phyloP scores from a whole-genome alignment of 2,113 vertebrate species.

The Albula goreensis region DNA sequence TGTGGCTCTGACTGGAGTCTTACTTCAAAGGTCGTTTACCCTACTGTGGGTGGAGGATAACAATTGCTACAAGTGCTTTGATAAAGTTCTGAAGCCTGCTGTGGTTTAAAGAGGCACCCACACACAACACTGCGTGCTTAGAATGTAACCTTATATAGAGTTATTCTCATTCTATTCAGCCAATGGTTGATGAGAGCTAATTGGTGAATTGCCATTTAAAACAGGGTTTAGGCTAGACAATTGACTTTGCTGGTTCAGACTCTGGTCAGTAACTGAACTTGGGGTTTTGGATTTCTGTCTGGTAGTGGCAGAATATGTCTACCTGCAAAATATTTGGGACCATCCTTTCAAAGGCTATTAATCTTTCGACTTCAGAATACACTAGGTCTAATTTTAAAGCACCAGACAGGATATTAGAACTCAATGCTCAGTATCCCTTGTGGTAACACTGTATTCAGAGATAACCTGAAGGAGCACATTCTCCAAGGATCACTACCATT shows the following conservation, averaged over 20 bases:
- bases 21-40: not conserved
- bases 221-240: not conserved
- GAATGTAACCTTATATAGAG: not conserved
- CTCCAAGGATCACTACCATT: not conserved
- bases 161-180: not conserved
- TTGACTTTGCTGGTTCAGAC: not conserved
- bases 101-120: not conserved
- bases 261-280: not conserved
- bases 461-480: slow-evolving; percentile 21
- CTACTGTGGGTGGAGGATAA: not conserved
- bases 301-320: too few species aligned
- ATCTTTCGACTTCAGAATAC: too few species aligned
- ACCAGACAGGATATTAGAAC: too few species aligned
- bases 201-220: not conserved
- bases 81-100: not conserved
- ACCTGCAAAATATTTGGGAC: too few species aligned
- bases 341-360: too few species aligned
- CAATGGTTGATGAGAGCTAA: not conserved
- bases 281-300: not conserved
- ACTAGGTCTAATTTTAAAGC: not conserved
- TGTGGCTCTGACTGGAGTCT: slow-evolving; percentile 18
- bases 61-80: not conserved
- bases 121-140: not conserved
- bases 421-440: not conserved
- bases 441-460: slow-evolving; percentile 16